These are phyloP conservation scores for Burhinus bistriatus DNA, from an alignment of 2,113 vertebrate genomes.

Conservation along the genomic window DNA sequence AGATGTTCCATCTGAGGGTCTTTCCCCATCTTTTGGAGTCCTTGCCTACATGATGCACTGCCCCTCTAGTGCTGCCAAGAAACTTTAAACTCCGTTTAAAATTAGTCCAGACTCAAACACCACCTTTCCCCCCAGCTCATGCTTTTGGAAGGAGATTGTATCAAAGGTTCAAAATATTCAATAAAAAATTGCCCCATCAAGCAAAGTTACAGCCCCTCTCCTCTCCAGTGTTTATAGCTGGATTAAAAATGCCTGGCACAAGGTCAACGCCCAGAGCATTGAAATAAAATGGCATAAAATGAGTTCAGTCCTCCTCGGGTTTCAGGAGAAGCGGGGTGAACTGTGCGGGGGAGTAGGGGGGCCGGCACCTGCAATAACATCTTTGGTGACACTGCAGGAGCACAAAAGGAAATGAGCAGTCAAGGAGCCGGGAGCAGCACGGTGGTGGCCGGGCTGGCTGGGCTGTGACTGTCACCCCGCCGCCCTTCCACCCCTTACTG, in stretches of 20 bases:
- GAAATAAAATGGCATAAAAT: slow-evolving; percentile 51
- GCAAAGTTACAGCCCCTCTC: not conserved
- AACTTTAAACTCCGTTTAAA: not conserved
- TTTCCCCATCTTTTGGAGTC: not conserved
- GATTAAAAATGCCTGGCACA: slow-evolving; percentile 19
- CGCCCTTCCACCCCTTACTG: rapidly evolving
- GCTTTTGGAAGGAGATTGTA: not conserved
- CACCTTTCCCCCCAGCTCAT: not conserved
- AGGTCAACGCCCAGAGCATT: not conserved
- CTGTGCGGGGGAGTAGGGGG: not conserved
- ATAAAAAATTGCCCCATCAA: not conserved
- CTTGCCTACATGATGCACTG: not conserved
- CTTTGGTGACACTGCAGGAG: not conserved
- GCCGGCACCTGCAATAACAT: slow-evolving; percentile 63
- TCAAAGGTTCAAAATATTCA: not conserved
- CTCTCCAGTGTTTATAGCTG: not conserved
- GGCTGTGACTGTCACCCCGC: rapidly evolving
- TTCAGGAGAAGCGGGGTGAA: slow-evolving; percentile 18
- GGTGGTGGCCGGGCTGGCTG: not conserved
- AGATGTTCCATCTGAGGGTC: not conserved
- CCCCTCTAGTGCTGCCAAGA: not conserved
- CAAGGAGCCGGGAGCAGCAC: not conserved
- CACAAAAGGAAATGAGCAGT: slow-evolving; percentile 33
- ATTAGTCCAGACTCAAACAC: not conserved
- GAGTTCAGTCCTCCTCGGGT: slow-evolving; percentile 46